phyloP scores from a whole-genome alignment of 1,140 invertebrate species.

The Akabosia matsudoensis region DNA sequence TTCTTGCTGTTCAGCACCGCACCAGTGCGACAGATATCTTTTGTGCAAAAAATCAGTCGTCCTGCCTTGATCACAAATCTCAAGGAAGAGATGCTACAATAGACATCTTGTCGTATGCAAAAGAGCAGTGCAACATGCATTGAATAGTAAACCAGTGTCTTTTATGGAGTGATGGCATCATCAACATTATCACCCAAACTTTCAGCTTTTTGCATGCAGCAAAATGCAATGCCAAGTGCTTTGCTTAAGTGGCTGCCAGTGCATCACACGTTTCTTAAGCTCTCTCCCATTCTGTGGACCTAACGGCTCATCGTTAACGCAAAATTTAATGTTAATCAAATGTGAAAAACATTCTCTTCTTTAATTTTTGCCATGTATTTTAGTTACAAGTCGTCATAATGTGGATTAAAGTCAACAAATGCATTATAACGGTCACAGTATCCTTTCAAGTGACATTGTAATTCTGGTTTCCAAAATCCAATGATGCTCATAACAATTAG shows the following conservation, averaged over 20 bases:
- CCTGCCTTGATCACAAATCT: background rate
- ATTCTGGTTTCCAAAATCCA: too few species aligned
- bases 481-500: too few species aligned
- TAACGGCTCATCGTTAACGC: too few species aligned
- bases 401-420: too few species aligned
- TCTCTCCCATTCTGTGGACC: background rate
- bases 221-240: background rate
- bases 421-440: too few species aligned
- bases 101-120: background rate
- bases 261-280: background rate
- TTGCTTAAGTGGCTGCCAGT: too few species aligned
- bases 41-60: background rate
- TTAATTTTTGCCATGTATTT: too few species aligned
- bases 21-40: background rate
- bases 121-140: background rate
- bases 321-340: too few species aligned
- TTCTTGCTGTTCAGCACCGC: background rate
- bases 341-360: too few species aligned
- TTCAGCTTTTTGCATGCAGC: background rate
- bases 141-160: background rate
- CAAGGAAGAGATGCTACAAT: background rate
- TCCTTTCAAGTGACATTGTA: too few species aligned
- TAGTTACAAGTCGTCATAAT: too few species aligned
- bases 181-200: background rate
- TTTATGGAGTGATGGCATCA: background rate